phyloP scores from a whole-genome alignment of 2,113 vertebrate genomes.

The Natator depressus region DNA sequence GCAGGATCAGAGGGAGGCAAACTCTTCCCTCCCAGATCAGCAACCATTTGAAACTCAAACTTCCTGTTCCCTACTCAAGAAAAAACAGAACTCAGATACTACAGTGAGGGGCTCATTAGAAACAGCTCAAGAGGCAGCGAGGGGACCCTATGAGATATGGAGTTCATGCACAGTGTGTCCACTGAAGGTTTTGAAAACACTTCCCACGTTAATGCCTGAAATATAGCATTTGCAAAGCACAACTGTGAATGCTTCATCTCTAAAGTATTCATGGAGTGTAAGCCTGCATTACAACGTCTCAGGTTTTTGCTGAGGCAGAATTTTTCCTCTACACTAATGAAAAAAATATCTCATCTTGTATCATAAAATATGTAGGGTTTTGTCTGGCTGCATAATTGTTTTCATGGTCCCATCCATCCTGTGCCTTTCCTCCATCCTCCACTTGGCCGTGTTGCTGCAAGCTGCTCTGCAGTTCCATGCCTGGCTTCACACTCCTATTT shows the following conservation, averaged over 20 bases:
- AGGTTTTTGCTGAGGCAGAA: neutral
- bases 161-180: neutral
- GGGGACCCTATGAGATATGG: neutral
- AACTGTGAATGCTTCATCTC: neutral
- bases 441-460: neutral
- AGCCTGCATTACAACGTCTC: neutral
- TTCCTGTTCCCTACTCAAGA: neutral
- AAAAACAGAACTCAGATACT: neutral
- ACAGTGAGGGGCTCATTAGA: neutral
- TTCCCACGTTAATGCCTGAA: neutral
- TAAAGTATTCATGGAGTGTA: neutral
- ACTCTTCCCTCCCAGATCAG: rapidly evolving
- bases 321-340: neutral
- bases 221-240: neutral
- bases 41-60: neutral
- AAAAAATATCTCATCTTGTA: neutral
- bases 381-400: neutral
- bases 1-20: neutral
- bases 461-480: neutral
- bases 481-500: neutral
- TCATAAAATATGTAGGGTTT: neutral
- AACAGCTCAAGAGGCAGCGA: neutral
- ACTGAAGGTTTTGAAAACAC: neutral
- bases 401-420: rapidly evolving
- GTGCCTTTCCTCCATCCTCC: neutral